Percentiles rank a stretch among this genome's conserved stretches.
Evolutionary conservation across 2,797 vertebrate genomes (phyloP).

Genomic region (Rhincodon typus): DNA sequence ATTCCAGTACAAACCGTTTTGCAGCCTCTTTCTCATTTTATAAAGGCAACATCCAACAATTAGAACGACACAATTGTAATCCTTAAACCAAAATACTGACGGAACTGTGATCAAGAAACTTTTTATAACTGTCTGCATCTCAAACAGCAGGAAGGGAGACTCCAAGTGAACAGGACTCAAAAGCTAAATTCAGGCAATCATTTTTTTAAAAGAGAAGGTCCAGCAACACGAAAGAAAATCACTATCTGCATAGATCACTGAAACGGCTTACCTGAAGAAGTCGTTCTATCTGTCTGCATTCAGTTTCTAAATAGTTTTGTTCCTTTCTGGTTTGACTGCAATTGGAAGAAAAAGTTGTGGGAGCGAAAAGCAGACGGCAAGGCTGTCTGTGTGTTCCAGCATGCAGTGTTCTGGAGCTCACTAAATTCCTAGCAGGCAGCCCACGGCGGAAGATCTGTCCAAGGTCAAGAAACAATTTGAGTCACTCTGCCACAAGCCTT

Average conservation of each 20-base stretch:
- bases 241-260: too few relatives aligned
- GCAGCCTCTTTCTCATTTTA: not conserved
- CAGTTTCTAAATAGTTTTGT: not conserved
- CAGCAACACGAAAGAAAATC: not conserved
- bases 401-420: not conserved
- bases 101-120: not conserved
- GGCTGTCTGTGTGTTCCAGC: not conserved
- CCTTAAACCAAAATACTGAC: not conserved
- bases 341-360: not conserved
- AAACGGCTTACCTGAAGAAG: conserved; percentile 4
- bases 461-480: not conserved
- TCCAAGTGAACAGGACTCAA: not conserved
- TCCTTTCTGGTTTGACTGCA: not conserved
- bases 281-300: not conserved
- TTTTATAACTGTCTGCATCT: not conserved
- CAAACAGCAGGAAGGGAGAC: not conserved
- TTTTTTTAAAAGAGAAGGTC: not conserved
- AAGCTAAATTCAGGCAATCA: not conserved
- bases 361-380: too few relatives aligned
- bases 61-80: not conserved
- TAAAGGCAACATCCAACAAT: too few relatives aligned
- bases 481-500: not conserved
- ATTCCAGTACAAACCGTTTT: not conserved
- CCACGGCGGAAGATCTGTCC: not conserved
- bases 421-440: not conserved